Evolutionary conservation across 1,140 invertebrate species (phyloP).

Genomic region (Chionoecetes opilio): DNA sequence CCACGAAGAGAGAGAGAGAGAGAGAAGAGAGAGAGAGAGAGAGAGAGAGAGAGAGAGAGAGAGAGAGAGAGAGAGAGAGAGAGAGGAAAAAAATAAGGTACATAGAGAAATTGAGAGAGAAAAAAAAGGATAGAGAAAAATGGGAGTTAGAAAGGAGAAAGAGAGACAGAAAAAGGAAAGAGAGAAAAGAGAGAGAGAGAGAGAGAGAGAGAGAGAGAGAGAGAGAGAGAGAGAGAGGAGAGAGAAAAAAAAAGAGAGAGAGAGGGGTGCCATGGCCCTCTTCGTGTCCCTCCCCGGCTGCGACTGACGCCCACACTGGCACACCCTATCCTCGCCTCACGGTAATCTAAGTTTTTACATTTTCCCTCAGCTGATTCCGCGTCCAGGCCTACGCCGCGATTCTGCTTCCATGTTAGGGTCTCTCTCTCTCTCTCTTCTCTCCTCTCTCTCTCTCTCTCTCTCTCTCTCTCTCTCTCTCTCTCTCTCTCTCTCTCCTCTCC

Average conservation of each 20-base stretch:
- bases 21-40: background rate
- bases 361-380: background rate
- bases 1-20: background rate
- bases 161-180: background rate
- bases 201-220: background rate
- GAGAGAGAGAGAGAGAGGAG: background rate
- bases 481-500: background rate
- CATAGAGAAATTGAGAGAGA: too few relatives aligned
- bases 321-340: background rate
- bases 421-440: background rate
- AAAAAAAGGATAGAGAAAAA: background rate
- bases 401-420: background rate
- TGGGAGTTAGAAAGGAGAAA: background rate
- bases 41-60: background rate
- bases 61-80: background rate
- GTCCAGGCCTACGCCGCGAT: background rate
- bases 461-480: background rate
- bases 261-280: background rate
- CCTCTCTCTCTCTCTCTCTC: slow-evolving; percentile 8
- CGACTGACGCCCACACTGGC: slow-evolving; percentile 34
- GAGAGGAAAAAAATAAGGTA: too few relatives aligned
- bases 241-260: background rate
- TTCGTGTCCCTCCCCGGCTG: slow-evolving; percentile 34
- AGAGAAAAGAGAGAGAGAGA: background rate
- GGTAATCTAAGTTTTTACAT: background rate